Evolutionary conservation across 1,140 invertebrate species (phyloP), one percentile per base, ranked within the genome.

Genomic region (Bemisia tabaci): DNA sequence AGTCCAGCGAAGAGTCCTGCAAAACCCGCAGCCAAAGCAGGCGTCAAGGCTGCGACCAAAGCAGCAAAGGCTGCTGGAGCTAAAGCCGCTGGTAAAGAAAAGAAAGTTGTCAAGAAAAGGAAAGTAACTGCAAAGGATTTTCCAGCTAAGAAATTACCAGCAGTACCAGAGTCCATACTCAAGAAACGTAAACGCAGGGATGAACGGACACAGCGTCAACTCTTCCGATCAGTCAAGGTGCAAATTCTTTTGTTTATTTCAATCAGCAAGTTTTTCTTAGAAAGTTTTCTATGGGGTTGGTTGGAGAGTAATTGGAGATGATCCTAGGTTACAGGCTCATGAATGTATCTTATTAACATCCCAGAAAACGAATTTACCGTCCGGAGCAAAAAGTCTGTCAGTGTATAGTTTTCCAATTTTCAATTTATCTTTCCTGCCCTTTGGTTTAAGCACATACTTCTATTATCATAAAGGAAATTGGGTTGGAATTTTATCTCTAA

Each of bases 91-190:
- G 61, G 64, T 2, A 73, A 73, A 67, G 22, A 48, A 48, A 60
- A 60, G 24, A 24, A 17, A 2, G 2, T 23, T 12, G 24, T 12
- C 2, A 23, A 23, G 5, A 63, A 67, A 59, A 22, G 60, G 22
- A 65, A 65, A 71, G 33, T 48, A 48, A 48, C 33, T 48, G 33
- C 33, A 48, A 48, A 48, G 17, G 33, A 48, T 48, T 48, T 48
- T 48, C 33, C 33, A 9, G 33, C 33, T 9, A 89, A 88, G 75
- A 88, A 88, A 76, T 81, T 97, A 71, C 94, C 95, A 17, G 90
- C 90, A 69, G 95, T 98, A 63, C 95, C 96, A 2, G 96, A 98
- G 79, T 94, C 93, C 48, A 86, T 98, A 66, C 82, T 98, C 21
- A 98, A 98, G 78, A 90, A 90, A 74, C 86, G 92, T 72, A 97